These are phyloP conservation scores for Hydriomena furcata DNA, from an alignment of 2,888 invertebrate genomes.

Conservation along the genomic window DNA sequence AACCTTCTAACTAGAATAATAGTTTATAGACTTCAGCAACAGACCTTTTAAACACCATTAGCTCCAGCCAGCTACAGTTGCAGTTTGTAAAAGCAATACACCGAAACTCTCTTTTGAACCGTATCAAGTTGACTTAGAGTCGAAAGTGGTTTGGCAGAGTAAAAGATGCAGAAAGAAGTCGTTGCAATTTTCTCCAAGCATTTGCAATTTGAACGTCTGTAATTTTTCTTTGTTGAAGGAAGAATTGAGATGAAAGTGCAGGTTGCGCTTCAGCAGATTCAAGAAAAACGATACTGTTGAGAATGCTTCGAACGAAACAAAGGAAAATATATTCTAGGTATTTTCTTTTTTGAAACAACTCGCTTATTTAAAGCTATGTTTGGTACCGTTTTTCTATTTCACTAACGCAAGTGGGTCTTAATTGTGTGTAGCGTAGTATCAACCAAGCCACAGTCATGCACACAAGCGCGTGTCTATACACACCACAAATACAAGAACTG, in stretches of 20 bases:
- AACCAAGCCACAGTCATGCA: no score
- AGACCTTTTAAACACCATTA: conserved; percentile 9
- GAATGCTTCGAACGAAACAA: not conserved
- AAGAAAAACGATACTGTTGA: conserved; percentile 7
- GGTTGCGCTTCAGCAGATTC: conserved; percentile 9
- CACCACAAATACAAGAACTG: no score
- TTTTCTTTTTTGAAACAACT: no score
- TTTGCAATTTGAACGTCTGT: conserved; percentile 26
- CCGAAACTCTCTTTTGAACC: not conserved
- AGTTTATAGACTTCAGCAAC: conserved; percentile 7
- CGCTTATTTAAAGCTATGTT: no score
- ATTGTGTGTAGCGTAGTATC: no score
- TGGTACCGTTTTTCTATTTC: no score
- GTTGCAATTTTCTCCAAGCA: conserved; percentile 24
- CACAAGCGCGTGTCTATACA: no score
- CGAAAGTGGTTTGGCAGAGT: conserved; percentile 8
- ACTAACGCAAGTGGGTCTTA: no score
- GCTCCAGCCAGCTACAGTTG: not conserved
- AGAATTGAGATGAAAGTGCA: conserved; percentile 28
- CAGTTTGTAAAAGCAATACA: conserved; percentile 1
- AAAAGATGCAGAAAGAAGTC: conserved; percentile 8
- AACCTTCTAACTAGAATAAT: not conserved
- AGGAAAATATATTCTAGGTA: no score
- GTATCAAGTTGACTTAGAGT: conserved; percentile 1
- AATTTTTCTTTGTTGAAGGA: conserved; percentile 30